Base-by-base conservation (phyloP, 2,797 vertebrate species). In the Margarornis squamiger region DNA sequence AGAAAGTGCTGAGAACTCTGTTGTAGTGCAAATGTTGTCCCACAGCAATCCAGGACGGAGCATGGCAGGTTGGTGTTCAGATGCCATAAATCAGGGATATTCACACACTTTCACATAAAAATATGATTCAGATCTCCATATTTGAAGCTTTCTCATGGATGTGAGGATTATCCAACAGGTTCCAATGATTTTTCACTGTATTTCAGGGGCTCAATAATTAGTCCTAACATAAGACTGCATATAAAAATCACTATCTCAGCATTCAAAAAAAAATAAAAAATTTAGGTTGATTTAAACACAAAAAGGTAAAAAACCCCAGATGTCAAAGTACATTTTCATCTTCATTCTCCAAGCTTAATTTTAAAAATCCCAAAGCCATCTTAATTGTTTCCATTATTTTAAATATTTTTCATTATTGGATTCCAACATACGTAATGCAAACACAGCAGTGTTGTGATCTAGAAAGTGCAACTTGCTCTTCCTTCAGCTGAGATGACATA, bases 391-490 rank as follows among this genome's bases (percentile, higher is more conserved):
- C 61, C 67, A 55, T 73, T 63, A 85, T 38, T 79, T 54, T n/a
- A 15, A 10, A 59, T 45, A 12, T 51, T 83, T 88, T 78, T 58
- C 5, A 3, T 57, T 43, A 22, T 46, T 76, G 39, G 51, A 43
- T 87, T 85, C 70, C 72, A 66, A 45, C 45, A 43, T 14, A 30
- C 6, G 34, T 45, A 74, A 59, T 36, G 34, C 59, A 88, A 68
- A 67, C 45, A 57, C n/a, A 38, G 55, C 66, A 71, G 41, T 41
- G 67, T 70, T 82, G 51, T n/a, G 90, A 79, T 91, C 70, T 86
- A 59, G 51, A 70, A 81, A 93, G 73, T 43, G 85, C 54, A 86
- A 78, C 76, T 78, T 77, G 66, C 82, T 84, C 74, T 76, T 70
- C 77, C 9, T 91, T 89, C 75, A 80, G 57, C 81, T 83, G 91